Percentiles rank a stretch among this genome's conserved stretches.
Evolutionary conservation across 2,888 invertebrate species (phyloP).

Genomic region (Catocala fraxini): DNA sequence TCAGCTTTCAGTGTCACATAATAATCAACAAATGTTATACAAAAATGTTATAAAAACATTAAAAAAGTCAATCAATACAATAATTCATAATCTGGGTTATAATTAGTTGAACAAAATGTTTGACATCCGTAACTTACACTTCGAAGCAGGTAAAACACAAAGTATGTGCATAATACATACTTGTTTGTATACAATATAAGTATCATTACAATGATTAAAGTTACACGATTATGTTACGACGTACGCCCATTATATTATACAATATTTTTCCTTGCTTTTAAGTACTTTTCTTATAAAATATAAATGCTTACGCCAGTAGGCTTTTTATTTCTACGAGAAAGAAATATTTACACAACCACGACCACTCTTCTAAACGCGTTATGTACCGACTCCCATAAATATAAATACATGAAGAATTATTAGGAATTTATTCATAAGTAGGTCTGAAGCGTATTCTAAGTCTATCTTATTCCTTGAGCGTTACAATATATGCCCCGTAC

Average conservation of each 20-base stretch:
- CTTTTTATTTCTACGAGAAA: constrained; percentile 65
- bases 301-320: constrained; percentile 65
- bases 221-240: constrained; percentile 34
- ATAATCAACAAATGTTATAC: constrained; percentile 62
- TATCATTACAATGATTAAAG: constrained; percentile 48
- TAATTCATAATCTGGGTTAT: constrained; percentile 33
- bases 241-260: constrained; percentile 36
- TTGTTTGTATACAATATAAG: constrained; percentile 52
- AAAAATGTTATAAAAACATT: constrained; percentile 55
- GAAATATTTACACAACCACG: constrained; percentile 78
- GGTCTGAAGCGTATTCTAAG: constrained; percentile 40
- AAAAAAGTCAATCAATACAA: constrained; percentile 24
- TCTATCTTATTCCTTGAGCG: constrained; percentile 43
- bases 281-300: constrained; percentile 77
- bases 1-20: constrained; percentile 30
- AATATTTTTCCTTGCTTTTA: constrained; percentile 52
- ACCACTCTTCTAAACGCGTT: constrained; percentile 21
- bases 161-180: constrained; percentile 56
- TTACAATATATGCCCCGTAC: constrained; percentile 30
- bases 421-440: constrained; percentile 29
- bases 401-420: constrained; percentile 27
- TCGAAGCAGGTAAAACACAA: constrained; percentile 58
- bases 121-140: constrained; percentile 72
- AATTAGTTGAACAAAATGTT: constrained; percentile 66
- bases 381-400: constrained; percentile 17